phyloP scores from a whole-genome alignment of 2,113 vertebrate species.

The Carassius gibelio region DNA sequence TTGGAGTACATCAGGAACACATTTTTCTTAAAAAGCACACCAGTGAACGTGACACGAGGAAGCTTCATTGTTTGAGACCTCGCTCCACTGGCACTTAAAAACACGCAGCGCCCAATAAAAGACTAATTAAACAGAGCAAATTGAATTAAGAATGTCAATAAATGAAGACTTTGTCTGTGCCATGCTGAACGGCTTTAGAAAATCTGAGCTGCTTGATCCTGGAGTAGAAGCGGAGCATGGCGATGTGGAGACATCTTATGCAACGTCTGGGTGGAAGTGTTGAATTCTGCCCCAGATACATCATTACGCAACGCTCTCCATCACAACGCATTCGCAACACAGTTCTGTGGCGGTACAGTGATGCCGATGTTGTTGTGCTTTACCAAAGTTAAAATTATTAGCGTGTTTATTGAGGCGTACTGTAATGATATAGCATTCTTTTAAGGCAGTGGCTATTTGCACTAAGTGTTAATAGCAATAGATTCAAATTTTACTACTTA shows the following conservation, averaged over 20 bases:
- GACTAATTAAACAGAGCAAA: neutral
- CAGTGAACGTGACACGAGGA: neutral
- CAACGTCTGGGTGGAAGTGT: slow-evolving; percentile 4
- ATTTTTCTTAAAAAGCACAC: neutral
- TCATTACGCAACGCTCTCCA: neutral
- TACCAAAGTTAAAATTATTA: neutral
- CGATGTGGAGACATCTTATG: slow-evolving; percentile 23
- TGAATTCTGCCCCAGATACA: slow-evolving; percentile 10
- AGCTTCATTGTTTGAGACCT: neutral
- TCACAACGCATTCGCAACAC: slow-evolving; percentile 2
- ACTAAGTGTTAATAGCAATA: too few relatives aligned
- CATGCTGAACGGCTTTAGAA: neutral
- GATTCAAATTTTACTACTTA: too few relatives aligned
- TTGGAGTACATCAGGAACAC: neutral
- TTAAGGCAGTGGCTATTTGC: too few relatives aligned
- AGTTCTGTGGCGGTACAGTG: neutral
- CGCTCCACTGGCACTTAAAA: neutral
- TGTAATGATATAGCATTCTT: too few relatives aligned
- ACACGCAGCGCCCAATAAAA: slow-evolving; percentile 1
- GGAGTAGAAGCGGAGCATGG: neutral
- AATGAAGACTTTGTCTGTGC: neutral
- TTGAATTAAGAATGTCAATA: neutral
- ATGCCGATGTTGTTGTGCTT: neutral
- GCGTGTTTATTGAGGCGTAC: too few relatives aligned
- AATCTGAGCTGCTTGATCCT: neutral